phyloP scores from a whole-genome alignment of 92 coral and sea anemone species.

The Porites cylindrica region DNA sequence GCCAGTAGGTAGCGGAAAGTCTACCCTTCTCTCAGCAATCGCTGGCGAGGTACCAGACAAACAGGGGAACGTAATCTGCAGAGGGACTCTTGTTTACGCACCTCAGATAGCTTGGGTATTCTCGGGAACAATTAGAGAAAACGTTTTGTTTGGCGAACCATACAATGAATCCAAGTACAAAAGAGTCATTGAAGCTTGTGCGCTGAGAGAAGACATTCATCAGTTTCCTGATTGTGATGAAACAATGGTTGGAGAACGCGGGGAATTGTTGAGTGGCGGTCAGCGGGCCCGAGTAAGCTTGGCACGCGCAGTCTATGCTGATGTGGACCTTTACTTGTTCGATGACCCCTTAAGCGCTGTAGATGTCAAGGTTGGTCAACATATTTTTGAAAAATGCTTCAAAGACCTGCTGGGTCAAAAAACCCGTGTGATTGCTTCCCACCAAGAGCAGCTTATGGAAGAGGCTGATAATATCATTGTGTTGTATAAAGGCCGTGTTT shows the following conservation, averaged over 20 bases:
- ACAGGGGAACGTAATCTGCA: not conserved
- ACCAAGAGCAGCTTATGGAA: not conserved
- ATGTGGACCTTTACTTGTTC: not conserved
- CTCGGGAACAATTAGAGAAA: conserved; percentile 6
- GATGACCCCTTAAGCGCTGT: conserved; percentile 34
- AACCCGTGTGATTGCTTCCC: not conserved
- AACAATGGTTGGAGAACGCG: conserved; percentile 3
- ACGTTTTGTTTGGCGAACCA: not conserved
- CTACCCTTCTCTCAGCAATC: conserved; percentile 24
- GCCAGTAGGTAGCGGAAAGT: conserved; percentile 36
- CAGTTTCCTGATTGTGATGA: not conserved
- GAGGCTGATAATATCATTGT: not conserved
- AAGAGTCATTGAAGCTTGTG: conserved; percentile 4
- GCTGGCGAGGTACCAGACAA: conserved; percentile 3
- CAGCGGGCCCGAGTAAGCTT: conserved; percentile 28
- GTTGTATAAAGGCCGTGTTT: not conserved
- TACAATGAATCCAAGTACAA: not conserved
- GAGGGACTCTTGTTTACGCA: not conserved
- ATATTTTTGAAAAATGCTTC: conserved; percentile 11
- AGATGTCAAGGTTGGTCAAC: conserved; percentile 1
- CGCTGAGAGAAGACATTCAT: not conserved
- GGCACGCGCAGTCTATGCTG: conserved; percentile 21
- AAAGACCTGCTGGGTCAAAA: not conserved
- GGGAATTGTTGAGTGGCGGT: conserved; percentile 14
- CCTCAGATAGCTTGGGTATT: conserved; percentile 17